These are phyloP conservation scores for Ophiodon elongatus DNA, from an alignment of 2,113 vertebrate genomes.

Conservation along the genomic window DNA sequence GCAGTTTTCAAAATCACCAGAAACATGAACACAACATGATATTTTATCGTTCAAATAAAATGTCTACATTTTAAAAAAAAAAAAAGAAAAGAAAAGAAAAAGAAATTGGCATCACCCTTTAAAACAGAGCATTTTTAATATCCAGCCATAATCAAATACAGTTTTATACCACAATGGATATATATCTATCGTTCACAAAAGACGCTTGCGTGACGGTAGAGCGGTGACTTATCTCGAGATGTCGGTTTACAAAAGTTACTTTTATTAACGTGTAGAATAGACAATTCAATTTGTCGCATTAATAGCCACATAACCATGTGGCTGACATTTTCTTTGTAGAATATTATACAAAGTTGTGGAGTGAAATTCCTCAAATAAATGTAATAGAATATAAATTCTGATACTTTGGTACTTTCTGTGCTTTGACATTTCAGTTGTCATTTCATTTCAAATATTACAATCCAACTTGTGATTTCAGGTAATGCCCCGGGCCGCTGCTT, in stretches of 20 bases:
- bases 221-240: not conserved
- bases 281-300: not conserved
- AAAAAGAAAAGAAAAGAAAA: constrained; percentile 8
- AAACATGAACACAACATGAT: constrained; percentile 35
- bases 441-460: not conserved
- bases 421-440: constrained; percentile 22
- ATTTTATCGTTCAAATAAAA: constrained; percentile 38
- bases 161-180: constrained; percentile 48
- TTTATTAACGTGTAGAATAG: not conserved
- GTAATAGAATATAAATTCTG: constrained; percentile 15
- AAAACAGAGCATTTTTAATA: constrained; percentile 72
- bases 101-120: constrained; percentile 72
- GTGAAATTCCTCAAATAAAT: constrained; percentile 32
- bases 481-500: too few species aligned
- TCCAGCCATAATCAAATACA: constrained; percentile 54
- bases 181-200: constrained; percentile 33
- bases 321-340: not conserved
- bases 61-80: constrained; percentile 27
- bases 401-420: constrained; percentile 51
- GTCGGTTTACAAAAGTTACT: constrained; percentile 17
- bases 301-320: too few species aligned
- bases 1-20: constrained; percentile 23
- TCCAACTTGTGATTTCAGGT: not conserved
- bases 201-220: constrained; percentile 17
- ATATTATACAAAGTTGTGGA: constrained; percentile 2